Evolutionary conservation across 1,140 invertebrate genomes (phyloP).

Genomic region (Drosophila quadrilineata): DNA sequence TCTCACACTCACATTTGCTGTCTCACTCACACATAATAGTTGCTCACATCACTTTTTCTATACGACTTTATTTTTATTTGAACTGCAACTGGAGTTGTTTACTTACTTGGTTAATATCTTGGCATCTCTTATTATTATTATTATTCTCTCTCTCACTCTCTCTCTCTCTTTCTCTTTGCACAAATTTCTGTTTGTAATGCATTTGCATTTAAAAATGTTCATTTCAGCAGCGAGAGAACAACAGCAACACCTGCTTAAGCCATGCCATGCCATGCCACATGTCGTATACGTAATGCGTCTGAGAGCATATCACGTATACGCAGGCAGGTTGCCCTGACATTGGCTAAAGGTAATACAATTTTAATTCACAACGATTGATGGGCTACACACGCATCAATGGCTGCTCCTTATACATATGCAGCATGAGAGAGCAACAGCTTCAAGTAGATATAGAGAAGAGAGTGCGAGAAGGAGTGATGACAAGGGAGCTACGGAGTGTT

Average conservation of each 20-base stretch:
- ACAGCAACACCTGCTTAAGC: neutral
- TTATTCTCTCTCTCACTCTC: too few species aligned
- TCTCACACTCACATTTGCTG: too few species aligned
- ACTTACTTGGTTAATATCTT: too few species aligned
- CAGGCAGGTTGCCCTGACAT: neutral
- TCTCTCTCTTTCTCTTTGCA: too few species aligned
- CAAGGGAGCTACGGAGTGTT: neutral
- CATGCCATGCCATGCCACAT: neutral
- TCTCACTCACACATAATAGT: too few species aligned
- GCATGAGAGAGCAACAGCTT: conserved; percentile 9
- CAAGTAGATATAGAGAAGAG: conserved; percentile 16
- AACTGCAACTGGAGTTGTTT: too few species aligned
- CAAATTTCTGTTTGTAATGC: neutral
- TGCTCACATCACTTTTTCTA: too few species aligned
- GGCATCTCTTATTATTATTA: too few species aligned
- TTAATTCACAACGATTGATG: conserved; percentile 73
- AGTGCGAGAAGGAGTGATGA: neutral
- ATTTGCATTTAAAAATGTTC: conserved; percentile 8
- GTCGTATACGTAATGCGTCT: conserved; percentile 9
- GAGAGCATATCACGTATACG: conserved; percentile 18
- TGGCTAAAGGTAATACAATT: conserved; percentile 64
- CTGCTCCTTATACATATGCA: too few species aligned
- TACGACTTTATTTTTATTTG: too few species aligned
- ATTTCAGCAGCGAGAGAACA: too few species aligned
- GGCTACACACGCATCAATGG: conserved; percentile 46